Conservation (phyloP, 1,140 invertebrate species). For the Zaprionus ornatus region DNA sequence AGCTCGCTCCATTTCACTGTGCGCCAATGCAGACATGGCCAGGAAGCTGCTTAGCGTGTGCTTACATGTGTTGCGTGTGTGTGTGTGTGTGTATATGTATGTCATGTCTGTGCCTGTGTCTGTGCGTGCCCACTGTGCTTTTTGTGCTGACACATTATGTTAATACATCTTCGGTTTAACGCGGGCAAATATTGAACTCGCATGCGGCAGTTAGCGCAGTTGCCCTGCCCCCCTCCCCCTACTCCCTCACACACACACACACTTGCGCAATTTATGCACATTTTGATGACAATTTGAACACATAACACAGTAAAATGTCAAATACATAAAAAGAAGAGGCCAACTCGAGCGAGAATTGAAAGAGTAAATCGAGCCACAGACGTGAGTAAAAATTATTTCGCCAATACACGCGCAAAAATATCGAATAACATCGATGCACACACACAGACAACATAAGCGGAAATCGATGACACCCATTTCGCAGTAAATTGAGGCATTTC, state of each 20-base stretch:
- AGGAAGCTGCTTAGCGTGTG: background rate
- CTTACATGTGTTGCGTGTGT: background rate
- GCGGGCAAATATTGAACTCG: slow-evolving; percentile 70
- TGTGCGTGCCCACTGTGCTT: slow-evolving; percentile 34
- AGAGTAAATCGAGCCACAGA: slow-evolving; percentile 62
- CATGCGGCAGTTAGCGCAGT: slow-evolving; percentile 44
- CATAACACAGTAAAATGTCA: slow-evolving; percentile 69
- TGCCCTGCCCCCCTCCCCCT: slow-evolving; percentile 1
- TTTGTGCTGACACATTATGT: slow-evolving; percentile 72
- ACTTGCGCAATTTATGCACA: slow-evolving; percentile 60
- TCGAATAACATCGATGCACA: slow-evolving; percentile 55
- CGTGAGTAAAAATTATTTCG: slow-evolving; percentile 62
- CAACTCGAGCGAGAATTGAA: slow-evolving; percentile 40
- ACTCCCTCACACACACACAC: slow-evolving; percentile 11
- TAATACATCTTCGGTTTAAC: slow-evolving; percentile 73
- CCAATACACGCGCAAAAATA: slow-evolving; percentile 49
- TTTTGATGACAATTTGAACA: slow-evolving; percentile 73
- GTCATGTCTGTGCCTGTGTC: slow-evolving; percentile 15
- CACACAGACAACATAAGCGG: slow-evolving; percentile 52
- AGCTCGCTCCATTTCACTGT: background rate
- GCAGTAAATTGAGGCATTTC: slow-evolving; percentile 78
- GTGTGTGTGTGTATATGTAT: background rate
- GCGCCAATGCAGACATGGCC: background rate
- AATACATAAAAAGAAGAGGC: slow-evolving; percentile 67
- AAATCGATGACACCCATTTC: slow-evolving; percentile 80